These are phyloP conservation scores for Phengaris alcon DNA, from an alignment of 2,888 invertebrate species.

Conservation along the genomic window DNA sequence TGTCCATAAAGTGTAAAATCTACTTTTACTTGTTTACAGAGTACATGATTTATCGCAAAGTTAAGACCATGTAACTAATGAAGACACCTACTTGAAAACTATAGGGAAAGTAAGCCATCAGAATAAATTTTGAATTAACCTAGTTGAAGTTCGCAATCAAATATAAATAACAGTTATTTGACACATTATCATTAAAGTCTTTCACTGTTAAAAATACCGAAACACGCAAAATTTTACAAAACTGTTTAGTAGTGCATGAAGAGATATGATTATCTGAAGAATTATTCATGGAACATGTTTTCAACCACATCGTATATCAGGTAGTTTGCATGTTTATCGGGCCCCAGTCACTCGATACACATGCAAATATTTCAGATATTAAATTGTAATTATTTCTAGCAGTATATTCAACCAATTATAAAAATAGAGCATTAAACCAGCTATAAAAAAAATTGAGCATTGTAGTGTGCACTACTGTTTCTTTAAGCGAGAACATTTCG, in stretches of 20 bases:
- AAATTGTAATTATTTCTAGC: conserved; percentile 15
- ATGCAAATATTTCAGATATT: conserved; percentile 7
- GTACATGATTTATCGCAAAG: neutral
- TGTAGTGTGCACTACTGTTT: no score
- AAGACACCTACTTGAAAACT: neutral
- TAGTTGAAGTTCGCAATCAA: conserved; percentile 27
- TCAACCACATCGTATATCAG: conserved; percentile 18
- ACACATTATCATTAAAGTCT: conserved; percentile 23
- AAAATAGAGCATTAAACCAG: conserved; percentile 3
- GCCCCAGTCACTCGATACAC: neutral
- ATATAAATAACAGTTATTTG: conserved; percentile 21
- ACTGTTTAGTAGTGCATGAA: conserved; percentile 29
- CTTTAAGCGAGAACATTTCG: neutral
- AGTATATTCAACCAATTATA: neutral
- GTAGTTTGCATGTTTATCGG: conserved; percentile 11
- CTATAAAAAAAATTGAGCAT: neutral
- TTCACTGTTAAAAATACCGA: conserved; percentile 28
- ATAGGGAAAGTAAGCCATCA: conserved; percentile 13
- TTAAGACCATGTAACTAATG: neutral
- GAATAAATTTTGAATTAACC: conserved; percentile 26
- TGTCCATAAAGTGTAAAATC: no score
- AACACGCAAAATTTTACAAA: conserved; percentile 22
- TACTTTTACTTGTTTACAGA: neutral
- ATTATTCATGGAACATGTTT: conserved; percentile 18
- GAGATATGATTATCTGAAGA: conserved; percentile 26